Base-by-base conservation (phyloP, 2,797 vertebrate genomes). In the Sardinella longiceps region DNA sequence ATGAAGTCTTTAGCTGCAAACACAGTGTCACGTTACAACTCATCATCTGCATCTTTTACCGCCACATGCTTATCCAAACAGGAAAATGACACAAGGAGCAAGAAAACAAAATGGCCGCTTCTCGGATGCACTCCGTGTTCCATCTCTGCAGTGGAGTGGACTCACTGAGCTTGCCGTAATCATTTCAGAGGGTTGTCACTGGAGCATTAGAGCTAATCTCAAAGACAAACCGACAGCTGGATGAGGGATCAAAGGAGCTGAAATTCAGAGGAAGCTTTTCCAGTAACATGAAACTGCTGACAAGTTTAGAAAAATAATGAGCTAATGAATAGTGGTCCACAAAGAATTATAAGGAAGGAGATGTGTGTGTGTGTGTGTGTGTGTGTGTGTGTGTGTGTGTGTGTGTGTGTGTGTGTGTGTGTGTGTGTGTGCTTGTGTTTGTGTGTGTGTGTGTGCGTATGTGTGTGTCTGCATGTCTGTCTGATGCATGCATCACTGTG, bases 1-100 rank as follows among this genome's bases (percentile, higher is more conserved):
- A 99, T 99, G 86, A 99, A 99, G 89, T 99, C 98, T 95, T 99
- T 99, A 83, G 98, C 98, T 99, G 80, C 66, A 77, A 80, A 84
- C 84, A 84, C 58, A 74, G 53, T 14, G 9, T 74, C 66, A 74
- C 18, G 7, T 9, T 15, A 74, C 2, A 5, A 1, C 25, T 39
- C 30, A 39, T 5, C 18, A 39, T 39, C 66, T 6, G 33, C 33
- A 37, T 39, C 23, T 18, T 20, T 33, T 18, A 28, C 28, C 3
- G 60, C 60, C 33, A 66, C 28, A 66, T 15, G 25, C 12, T 28
- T 66, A 14, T 66, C n/a, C 60, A 30, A 66, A 66, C 60, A 66
- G 6, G 11, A 66, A 33, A 28, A 66, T 1, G 6, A 30, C n/a
- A 11, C n/a, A 60, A 0, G n/a, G n/a, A 25, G 58, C 6, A 28